Conservation (phyloP, 1,140 invertebrate species). For the Drosophila eugracilis region DNA sequence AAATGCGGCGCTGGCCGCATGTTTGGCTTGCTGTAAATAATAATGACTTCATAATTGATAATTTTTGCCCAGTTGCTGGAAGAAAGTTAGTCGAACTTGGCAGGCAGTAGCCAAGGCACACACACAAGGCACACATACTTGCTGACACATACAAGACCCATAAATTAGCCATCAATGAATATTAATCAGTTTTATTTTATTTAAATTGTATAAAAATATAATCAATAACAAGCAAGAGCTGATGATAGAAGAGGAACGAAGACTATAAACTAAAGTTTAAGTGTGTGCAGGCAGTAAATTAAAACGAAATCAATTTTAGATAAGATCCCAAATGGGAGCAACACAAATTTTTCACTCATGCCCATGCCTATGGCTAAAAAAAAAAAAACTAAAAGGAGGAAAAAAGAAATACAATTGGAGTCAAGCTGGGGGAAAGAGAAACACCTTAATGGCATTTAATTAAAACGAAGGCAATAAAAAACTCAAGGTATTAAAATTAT, state of each 20-base stretch:
- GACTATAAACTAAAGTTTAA: slow-evolving; percentile 23
- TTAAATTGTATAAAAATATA: slow-evolving; percentile 63
- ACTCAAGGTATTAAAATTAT: slow-evolving; percentile 62
- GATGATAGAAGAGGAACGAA: slow-evolving; percentile 25
- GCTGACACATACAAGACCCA: slow-evolving; percentile 32
- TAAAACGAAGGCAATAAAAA: slow-evolving; percentile 55
- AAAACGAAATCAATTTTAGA: slow-evolving; percentile 58
- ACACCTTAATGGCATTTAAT: slow-evolving; percentile 60
- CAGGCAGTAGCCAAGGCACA: slow-evolving; percentile 21
- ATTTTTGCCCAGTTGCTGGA: slow-evolving; percentile 65
- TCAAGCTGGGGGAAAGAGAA: slow-evolving; percentile 38
- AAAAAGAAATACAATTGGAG: slow-evolving; percentile 37
- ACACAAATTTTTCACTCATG: slow-evolving; percentile 39
- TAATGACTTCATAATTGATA: slow-evolving; percentile 82
- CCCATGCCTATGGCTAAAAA: slow-evolving; percentile 24
- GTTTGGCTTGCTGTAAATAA: slow-evolving; percentile 72
- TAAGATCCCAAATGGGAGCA: slow-evolving; percentile 48
- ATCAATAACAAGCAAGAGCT: slow-evolving; percentile 39
- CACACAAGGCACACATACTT: slow-evolving; percentile 5
- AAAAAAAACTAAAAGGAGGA: too few species aligned
- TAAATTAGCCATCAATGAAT: slow-evolving; percentile 72
- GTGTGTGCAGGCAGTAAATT: slow-evolving; percentile 40
- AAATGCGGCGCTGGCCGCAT: slow-evolving; percentile 46
- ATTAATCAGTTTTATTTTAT: slow-evolving; percentile 69
- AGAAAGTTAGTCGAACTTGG: slow-evolving; percentile 40